Evolutionary conservation across 2,888 invertebrate species (phyloP).

Genomic region (Allolobophora icterica): DNA sequence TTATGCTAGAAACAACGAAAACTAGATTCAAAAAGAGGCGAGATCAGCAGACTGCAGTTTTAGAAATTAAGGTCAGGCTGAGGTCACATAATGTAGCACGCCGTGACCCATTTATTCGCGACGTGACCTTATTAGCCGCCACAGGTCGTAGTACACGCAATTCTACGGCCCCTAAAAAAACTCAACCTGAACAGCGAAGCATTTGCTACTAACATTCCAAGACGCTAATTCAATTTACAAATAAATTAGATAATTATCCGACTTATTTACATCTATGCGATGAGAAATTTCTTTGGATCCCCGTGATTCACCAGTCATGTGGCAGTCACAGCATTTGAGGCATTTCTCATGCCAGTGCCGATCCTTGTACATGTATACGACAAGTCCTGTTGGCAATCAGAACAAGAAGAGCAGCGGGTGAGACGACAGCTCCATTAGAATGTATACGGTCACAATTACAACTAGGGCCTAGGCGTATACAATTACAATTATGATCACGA

Average conservation of each 20-base stretch:
- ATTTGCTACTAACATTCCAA: slow-evolving; percentile 21
- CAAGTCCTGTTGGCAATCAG: slow-evolving; percentile 78
- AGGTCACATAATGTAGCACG: not conserved
- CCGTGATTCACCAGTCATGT: slow-evolving; percentile 75
- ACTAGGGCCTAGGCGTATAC: too few species aligned
- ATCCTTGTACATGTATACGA: slow-evolving; percentile 99
- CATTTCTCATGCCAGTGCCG: slow-evolving; percentile 99
- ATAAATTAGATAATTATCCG: not conserved
- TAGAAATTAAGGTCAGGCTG: slow-evolving; percentile 1
- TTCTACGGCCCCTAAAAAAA: slow-evolving; percentile 20
- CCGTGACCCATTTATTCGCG: not conserved
- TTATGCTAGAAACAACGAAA: not conserved
- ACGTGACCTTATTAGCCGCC: slow-evolving; percentile 25
- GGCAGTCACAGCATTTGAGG: slow-evolving; percentile 97
- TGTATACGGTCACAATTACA: not conserved
- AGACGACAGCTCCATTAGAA: not conserved
- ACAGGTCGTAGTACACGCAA: not conserved
- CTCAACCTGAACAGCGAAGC: not conserved
- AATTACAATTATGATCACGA: too few species aligned
- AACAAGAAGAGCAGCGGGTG: not conserved
- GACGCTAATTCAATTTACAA: not conserved
- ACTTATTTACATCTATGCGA: not conserved
- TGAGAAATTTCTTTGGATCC: too few species aligned
- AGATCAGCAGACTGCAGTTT: not conserved
- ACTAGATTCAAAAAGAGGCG: not conserved